These are phyloP conservation scores for Malthinus flaveolus DNA, from an alignment of 2,888 invertebrate genomes.

Conservation along the genomic window DNA sequence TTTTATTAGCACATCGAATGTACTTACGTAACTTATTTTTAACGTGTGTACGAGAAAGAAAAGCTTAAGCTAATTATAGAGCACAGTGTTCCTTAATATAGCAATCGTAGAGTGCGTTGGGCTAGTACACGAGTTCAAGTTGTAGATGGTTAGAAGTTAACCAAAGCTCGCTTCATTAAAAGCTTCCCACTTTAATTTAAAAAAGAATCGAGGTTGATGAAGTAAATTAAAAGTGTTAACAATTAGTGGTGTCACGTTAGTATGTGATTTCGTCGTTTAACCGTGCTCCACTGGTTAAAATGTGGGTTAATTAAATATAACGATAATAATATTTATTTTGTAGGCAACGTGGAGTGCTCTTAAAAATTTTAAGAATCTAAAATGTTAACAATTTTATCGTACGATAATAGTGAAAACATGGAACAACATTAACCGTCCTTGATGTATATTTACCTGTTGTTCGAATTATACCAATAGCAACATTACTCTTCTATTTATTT, in stretches of 20 bases:
- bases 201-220: neutral
- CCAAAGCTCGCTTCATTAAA: neutral
- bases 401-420: constrained; percentile 24
- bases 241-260: too few species aligned
- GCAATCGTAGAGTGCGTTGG: constrained; percentile 26
- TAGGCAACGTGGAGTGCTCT: too few species aligned
- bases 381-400: constrained; percentile 11
- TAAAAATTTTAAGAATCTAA: neutral
- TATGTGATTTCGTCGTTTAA: too few species aligned
- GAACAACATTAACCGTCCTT: constrained; percentile 20
- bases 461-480: constrained; percentile 6
- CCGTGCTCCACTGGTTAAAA: too few species aligned
- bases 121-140: constrained; percentile 19
- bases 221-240: too few species aligned
- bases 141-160: neutral
- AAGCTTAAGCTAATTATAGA: constrained; percentile 23
- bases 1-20: too few species aligned
- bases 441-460: constrained; percentile 16
- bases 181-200: neutral
- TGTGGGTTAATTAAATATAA: too few species aligned
- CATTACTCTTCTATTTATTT: constrained; percentile 9
- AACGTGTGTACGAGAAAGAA: constrained; percentile 2
- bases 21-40: neutral
- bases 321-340: neutral
- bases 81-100: constrained; percentile 22